Base-by-base conservation (phyloP, 2,113 vertebrate genomes). In the Phaethornis superciliosus region DNA sequence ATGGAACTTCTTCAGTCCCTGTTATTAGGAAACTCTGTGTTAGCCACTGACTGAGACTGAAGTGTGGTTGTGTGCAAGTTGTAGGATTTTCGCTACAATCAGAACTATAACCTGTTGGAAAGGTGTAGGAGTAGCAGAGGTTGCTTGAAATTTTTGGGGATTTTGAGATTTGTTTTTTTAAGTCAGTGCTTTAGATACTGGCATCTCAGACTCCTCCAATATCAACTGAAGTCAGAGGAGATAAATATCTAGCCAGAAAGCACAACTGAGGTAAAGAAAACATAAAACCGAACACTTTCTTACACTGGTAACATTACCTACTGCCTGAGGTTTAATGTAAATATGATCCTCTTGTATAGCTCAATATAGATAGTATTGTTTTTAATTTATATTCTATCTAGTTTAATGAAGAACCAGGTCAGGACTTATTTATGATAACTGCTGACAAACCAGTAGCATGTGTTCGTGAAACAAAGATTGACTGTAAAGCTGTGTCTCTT, bases 401-500 rank as follows among this genome's bases (percentile, higher is more conserved):
- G 70, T 70, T 74, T 90, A 93, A 86, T 89, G 72, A 90, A 63
- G 90, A 90, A 85, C 86, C 46, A 82, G 74, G 54, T 95, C 65
- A 92, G 33, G 58, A 79, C 70, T 78, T 86, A 89, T 3, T 88
- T 90, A 54, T 68, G 49, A 56, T 62, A 90, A 69, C 35, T 92
- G 30, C 67, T 76, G 81, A 72, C 46, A 88, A 86, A 68, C 28
- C 22, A 65, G 62, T 76, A 59, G 69, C 54, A 3, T 62, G 40
- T 58, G 27, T 77, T 85, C 55, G 1, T 65, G 20, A 75, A 60
- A 9, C 17, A 54, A 70, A 81, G 21, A 51, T 32, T 24, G 68
- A 56, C 26, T 64, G 7, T 68, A 51, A 78, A 81, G 33, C 60
- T 49, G 1, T 1, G 5, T 68, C 40, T 94, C 44, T 58, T 44